These are phyloP conservation scores for Papilio helenus DNA, from an alignment of 1,140 invertebrate genomes.

Conservation along the genomic window DNA sequence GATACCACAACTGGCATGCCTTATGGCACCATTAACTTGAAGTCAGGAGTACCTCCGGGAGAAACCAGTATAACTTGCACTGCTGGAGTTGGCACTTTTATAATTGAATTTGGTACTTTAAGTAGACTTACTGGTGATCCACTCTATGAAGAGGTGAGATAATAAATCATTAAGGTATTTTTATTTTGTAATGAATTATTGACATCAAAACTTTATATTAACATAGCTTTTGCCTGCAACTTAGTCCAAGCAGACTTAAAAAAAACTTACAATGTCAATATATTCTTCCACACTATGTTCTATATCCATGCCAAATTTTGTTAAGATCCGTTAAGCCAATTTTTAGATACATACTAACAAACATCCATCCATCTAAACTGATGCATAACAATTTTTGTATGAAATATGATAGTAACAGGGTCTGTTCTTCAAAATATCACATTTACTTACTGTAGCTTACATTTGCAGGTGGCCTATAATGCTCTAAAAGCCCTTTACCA, in stretches of 20 bases:
- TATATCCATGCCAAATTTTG: too few relatives aligned
- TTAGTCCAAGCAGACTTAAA: too few relatives aligned
- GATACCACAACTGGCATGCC: slow-evolving; percentile 98
- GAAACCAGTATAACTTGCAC: slow-evolving; percentile 99
- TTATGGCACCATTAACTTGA: slow-evolving; percentile 98
- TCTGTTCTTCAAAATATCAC: too few relatives aligned
- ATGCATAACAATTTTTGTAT: too few relatives aligned
- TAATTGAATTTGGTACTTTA: slow-evolving; percentile 98
- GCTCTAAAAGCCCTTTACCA: slow-evolving; percentile 95
- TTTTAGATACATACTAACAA: too few relatives aligned
- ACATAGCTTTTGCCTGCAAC: too few relatives aligned
- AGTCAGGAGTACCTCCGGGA: slow-evolving; percentile 95
- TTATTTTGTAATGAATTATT: background rate
- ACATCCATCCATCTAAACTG: too few relatives aligned
- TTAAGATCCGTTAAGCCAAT: too few relatives aligned
- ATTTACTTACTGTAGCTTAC: background rate
- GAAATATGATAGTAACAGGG: too few relatives aligned
- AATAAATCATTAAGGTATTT: background rate
- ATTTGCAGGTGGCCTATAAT: slow-evolving; percentile 91
- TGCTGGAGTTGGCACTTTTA: slow-evolving; percentile 98
- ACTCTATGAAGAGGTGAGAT: slow-evolving; percentile 92
- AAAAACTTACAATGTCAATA: too few relatives aligned
- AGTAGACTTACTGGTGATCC: slow-evolving; percentile 97
- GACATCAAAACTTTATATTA: too few relatives aligned
- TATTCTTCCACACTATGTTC: too few relatives aligned